These are phyloP conservation scores for Phania funesta DNA, from an alignment of 2,888 invertebrate species.

Conservation along the genomic window DNA sequence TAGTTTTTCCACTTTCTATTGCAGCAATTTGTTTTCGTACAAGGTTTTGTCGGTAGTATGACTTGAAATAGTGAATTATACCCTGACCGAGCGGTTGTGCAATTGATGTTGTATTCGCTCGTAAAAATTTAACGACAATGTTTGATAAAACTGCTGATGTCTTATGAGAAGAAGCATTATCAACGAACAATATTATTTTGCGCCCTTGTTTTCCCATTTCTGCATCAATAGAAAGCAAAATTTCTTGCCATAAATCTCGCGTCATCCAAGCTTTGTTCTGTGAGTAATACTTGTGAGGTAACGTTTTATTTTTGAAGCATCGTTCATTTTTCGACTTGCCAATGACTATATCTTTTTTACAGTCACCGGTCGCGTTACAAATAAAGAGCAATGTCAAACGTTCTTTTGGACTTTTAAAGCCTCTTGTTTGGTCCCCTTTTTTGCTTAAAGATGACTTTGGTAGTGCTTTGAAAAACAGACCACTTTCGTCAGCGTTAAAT, in stretches of 20 bases:
- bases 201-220: constrained; percentile 61
- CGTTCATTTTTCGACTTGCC: constrained; percentile 57
- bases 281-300: constrained; percentile 58
- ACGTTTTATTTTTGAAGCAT: constrained; percentile 59
- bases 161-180: constrained; percentile 64
- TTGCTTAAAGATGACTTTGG: constrained; percentile 47
- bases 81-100: constrained; percentile 62
- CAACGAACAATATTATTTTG: constrained; percentile 64
- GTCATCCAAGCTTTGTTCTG: constrained; percentile 64
- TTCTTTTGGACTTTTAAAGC: constrained; percentile 49
- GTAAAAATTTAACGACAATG: constrained; percentile 59
- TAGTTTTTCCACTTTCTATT: constrained; percentile 56
- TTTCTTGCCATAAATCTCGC: constrained; percentile 55
- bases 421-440: constrained; percentile 36
- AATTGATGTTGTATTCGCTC: constrained; percentile 59
- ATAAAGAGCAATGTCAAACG: constrained; percentile 63
- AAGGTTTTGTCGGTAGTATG: constrained; percentile 57
- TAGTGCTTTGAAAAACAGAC: constrained; percentile 57
- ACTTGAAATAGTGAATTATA: constrained; percentile 62
- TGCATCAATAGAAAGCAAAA: constrained; percentile 58
- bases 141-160: constrained; percentile 49
- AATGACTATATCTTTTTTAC: constrained; percentile 63
- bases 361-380: constrained; percentile 62
- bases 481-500: constrained; percentile 64
- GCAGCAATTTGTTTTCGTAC: constrained; percentile 57